These are phyloP conservation scores for Phasia obesa DNA, from an alignment of 2,888 invertebrate species.

Conservation along the genomic window DNA sequence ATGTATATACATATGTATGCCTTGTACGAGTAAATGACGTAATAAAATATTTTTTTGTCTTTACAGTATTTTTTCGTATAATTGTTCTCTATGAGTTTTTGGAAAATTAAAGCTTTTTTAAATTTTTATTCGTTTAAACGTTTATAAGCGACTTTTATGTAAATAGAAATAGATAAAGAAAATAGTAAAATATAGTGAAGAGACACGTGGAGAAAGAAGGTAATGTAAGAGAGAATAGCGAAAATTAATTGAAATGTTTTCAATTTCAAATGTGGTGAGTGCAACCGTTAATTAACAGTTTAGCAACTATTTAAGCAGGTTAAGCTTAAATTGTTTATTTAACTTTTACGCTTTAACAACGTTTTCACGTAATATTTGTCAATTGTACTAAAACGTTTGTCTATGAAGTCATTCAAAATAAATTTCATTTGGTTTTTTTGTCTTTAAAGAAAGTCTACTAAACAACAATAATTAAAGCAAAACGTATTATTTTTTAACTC, in stretches of 20 bases:
- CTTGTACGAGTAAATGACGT: conserved; percentile 60
- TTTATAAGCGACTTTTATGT: conserved; percentile 13
- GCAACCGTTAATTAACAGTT: conserved; percentile 38
- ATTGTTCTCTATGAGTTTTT: conserved; percentile 16
- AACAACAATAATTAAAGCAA: no score
- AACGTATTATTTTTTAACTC: no score
- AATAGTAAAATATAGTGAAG: neutral
- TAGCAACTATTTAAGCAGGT: conserved; percentile 48
- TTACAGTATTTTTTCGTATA: conserved; percentile 10
- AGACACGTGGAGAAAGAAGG: neutral
- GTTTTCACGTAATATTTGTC: conserved; percentile 15
- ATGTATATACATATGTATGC: conserved; percentile 53
- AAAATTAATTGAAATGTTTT: conserved; percentile 28
- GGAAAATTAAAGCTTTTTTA: neutral
- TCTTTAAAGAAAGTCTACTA: no score
- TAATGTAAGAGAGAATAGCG: neutral
- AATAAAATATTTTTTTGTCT: conserved; percentile 44
- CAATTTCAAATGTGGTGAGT: neutral
- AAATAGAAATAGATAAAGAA: conserved; percentile 1
- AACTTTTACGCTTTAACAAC: conserved; percentile 1
- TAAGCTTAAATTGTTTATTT: conserved; percentile 20
- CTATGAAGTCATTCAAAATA: conserved; percentile 23
- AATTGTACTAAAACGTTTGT: conserved; percentile 1
- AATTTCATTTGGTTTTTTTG: neutral
- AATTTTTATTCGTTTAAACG: conserved; percentile 24